These are phyloP conservation scores for Crotalus tigris DNA, from an alignment of 2,113 vertebrate genomes.

Conservation along the genomic window DNA sequence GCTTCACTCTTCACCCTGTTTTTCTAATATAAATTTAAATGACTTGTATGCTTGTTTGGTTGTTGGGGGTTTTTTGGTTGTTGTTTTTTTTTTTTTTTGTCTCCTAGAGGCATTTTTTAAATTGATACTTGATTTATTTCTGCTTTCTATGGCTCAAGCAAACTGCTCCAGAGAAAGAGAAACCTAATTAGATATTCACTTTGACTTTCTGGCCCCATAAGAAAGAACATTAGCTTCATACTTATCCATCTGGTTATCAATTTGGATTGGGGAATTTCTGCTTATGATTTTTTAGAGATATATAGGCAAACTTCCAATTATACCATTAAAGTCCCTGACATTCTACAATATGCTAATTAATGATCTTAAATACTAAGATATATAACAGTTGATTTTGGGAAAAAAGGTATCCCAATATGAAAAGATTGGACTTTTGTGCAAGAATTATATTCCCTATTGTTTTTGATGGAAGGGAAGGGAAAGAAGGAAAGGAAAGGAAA, in stretches of 20 bases:
- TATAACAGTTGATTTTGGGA: conserved; percentile 29
- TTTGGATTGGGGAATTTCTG: conserved; percentile 63
- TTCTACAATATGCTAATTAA: conserved; percentile 72
- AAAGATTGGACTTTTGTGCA: conserved; percentile 37
- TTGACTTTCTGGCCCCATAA: conserved; percentile 69
- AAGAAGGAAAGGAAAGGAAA: conserved; percentile 23
- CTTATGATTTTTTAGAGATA: conserved; percentile 67
- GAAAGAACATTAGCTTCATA: conserved; percentile 70
- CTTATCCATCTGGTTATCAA: conserved; percentile 74
- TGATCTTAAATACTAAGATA: conserved; percentile 47
- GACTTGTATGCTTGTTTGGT: conserved; percentile 37
- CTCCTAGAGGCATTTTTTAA: conserved; percentile 36
- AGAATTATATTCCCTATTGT: conserved; percentile 33
- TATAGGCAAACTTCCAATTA: conserved; percentile 64
- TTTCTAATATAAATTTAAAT: conserved; percentile 61
- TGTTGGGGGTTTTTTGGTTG: background rate
- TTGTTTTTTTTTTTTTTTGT: background rate
- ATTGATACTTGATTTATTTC: conserved; percentile 64
- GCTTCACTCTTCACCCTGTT: conserved; percentile 37
- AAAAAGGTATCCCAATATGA: conserved; percentile 1
- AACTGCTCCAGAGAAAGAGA: conserved; percentile 36
- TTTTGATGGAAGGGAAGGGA: background rate
- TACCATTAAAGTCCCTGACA: conserved; percentile 67
- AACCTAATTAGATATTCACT: conserved; percentile 66
- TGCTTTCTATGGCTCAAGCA: conserved; percentile 40